Evolutionary conservation across 2,113 vertebrate genomes (phyloP), one percentile per base, ranked within the genome.

Genomic region (Tringa solitaria): DNA sequence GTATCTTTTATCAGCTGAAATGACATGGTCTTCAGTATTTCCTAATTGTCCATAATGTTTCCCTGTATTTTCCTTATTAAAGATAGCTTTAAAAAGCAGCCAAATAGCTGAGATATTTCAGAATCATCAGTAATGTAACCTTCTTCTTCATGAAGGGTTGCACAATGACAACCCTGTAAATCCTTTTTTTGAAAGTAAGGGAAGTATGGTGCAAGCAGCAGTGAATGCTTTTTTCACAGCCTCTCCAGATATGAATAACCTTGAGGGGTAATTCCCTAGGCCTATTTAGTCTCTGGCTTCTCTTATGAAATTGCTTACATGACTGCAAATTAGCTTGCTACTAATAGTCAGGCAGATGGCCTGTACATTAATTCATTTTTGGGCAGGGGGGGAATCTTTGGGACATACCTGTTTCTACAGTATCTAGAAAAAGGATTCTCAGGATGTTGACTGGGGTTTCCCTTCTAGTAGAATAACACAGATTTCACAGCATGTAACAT

Each of bases 31-130:
- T 97, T 94, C 87, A 95, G 95, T 96, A 83, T 33, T 89, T 94
- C 43, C 28, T 95, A 96, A 96, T 93, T 93, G 69, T 94, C 65
- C 50, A 39, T 95, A 94, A 82, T 39, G 77, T 89, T 92, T 84
- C 50, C n/a, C 46, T 2, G 1, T 89, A 73, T 91, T 95, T 93
- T 90, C 74, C 87, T 89, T 86, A 88, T 93, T 95, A 95, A 84
- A 91, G 46, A 33, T 64, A 56, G 26, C 53, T 94, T 89, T 90
- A 45, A 67, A 96, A 97, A 91, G 23, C 50, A 87, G 39, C 53
- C 48, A 14, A 16, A 24, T 76, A 56, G 9, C 73, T 77, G 64
- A 89, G 48, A 72, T 70, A 50, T 45, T 50, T 88, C 74, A 84
- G 73, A 94, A 90, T 76, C 14, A 67, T 89, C 43, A 76, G 41